Evolutionary conservation across 2,113 vertebrate species (phyloP), one percentile per base, ranked within the genome.

Genomic region (Pygoscelis antarcticus): DNA sequence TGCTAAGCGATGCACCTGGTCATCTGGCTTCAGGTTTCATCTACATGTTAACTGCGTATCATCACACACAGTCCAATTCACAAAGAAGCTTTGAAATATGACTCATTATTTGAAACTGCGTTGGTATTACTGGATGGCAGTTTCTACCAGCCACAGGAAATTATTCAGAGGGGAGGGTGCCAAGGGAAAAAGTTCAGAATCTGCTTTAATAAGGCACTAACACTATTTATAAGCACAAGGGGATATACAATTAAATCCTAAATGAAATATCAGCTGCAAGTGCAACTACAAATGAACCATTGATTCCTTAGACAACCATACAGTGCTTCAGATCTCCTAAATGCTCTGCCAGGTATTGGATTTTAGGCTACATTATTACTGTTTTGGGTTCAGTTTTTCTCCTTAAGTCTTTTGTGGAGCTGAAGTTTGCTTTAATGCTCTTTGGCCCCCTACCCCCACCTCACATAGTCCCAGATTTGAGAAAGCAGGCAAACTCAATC

Each of bases 131-230:
- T 9, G 36, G 58, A 32, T 77, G 68, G 54, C 29, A 83, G 82
- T 16, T 87, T 36, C 27, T 36, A 64, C 11, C 16, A 60, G 25
- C 2, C 16, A 89, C 68, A 92, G 88, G 79, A 95, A 90, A 92
- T 81, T 86, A 58, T 81, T 86, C 2, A 5, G 71, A 78, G 72
- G 57, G 60, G 21, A 84, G 19, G 2, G 36, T 78, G 57, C 60
- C 65, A 46, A 40, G 70, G 36, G 82, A 87, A 77, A 44, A 89
- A 78, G 60, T 64, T 92, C 60, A 71, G 80, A 62, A 86, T 84
- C 42, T 55, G 20, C n/a, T 93, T 87, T 89, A 95, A 75, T 82
- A 92, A 97, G 72, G 47, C 76, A 81, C 38, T 83, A 87, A 66
- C 25, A 26, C 30, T 87, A 58, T 93, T 94, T 94, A 90, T 94